Conservation (phyloP, 1,140 invertebrate genomes). For the Sycophila sp. region DNA sequence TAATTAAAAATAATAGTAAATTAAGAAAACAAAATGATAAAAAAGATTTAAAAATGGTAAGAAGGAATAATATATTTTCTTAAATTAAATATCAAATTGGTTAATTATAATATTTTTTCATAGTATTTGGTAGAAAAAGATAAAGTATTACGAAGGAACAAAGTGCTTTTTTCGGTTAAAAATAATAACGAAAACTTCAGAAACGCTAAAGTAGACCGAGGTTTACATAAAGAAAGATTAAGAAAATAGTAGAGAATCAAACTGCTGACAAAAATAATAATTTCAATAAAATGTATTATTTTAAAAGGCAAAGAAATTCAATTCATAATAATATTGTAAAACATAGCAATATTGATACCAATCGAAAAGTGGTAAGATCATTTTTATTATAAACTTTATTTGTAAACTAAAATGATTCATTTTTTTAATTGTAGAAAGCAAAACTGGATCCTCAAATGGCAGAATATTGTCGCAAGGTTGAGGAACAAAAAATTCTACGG, state of each 20-base stretch:
- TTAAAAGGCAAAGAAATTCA: background rate
- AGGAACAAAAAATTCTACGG: background rate
- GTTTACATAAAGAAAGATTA: background rate
- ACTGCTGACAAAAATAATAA: background rate
- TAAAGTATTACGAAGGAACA: background rate
- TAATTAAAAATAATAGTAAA: background rate
- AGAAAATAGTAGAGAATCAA: background rate
- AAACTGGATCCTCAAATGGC: background rate
- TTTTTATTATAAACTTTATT: no score
- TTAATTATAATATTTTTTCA: background rate
- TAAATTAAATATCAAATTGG: background rate
- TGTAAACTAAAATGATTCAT: background rate
- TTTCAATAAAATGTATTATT: background rate
- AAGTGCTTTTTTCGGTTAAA: background rate
- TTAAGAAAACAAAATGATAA: background rate
- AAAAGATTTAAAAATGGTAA: background rate
- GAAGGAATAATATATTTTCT: background rate
- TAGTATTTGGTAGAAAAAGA: background rate
- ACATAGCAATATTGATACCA: no score
- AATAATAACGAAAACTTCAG: background rate
- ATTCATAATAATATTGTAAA: no score
- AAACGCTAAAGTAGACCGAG: no score
- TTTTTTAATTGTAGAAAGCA: background rate
- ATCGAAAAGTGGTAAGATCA: no score
- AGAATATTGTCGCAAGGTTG: background rate